Evolutionary conservation across 1,140 invertebrate species (phyloP).

Genomic region (Solenopsis invicta): DNA sequence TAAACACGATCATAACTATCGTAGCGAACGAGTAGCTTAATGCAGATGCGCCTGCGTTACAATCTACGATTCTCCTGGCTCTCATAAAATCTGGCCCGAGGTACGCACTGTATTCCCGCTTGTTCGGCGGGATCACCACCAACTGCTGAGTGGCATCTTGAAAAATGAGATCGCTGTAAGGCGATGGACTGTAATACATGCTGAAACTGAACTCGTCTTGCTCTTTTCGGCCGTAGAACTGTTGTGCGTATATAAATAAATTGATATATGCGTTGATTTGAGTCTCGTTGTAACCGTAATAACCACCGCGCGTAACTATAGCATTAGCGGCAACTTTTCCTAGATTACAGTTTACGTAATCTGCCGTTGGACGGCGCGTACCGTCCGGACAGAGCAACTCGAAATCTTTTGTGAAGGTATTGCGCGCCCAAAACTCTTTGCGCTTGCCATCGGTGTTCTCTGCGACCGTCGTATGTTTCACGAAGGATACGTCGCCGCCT

Average conservation of each 20-base stretch:
- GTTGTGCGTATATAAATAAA: slow-evolving; percentile 96
- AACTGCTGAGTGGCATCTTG: slow-evolving; percentile 96
- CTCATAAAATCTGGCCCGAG: slow-evolving; percentile 92
- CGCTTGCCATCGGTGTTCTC: slow-evolving; percentile 97
- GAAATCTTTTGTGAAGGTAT: slow-evolving; percentile 96
- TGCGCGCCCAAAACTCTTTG: slow-evolving; percentile 96
- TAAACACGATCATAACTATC: slow-evolving; percentile 71
- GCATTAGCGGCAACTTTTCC: slow-evolving; percentile 97
- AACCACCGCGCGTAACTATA: slow-evolving; percentile 93
- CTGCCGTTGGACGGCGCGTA: slow-evolving; percentile 91
- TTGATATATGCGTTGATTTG: slow-evolving; percentile 95
- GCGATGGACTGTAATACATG: slow-evolving; percentile 94
- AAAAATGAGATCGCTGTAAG: slow-evolving; percentile 96
- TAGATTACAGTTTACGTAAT: slow-evolving; percentile 95
- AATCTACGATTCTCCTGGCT: slow-evolving; percentile 92
- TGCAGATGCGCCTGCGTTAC: slow-evolving; percentile 88
- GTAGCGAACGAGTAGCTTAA: slow-evolving; percentile 75
- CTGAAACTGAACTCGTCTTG: slow-evolving; percentile 96
- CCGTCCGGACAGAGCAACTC: slow-evolving; percentile 98
- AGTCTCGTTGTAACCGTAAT: slow-evolving; percentile 91
- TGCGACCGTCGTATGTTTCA: slow-evolving; percentile 96
- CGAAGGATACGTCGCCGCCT: slow-evolving; percentile 97
- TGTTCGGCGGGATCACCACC: slow-evolving; percentile 89
- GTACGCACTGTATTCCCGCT: slow-evolving; percentile 90
- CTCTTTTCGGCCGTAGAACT: slow-evolving; percentile 95